These are phyloP conservation scores for Smithornis capensis DNA, from an alignment of 2,113 vertebrate genomes.

Conservation along the genomic window DNA sequence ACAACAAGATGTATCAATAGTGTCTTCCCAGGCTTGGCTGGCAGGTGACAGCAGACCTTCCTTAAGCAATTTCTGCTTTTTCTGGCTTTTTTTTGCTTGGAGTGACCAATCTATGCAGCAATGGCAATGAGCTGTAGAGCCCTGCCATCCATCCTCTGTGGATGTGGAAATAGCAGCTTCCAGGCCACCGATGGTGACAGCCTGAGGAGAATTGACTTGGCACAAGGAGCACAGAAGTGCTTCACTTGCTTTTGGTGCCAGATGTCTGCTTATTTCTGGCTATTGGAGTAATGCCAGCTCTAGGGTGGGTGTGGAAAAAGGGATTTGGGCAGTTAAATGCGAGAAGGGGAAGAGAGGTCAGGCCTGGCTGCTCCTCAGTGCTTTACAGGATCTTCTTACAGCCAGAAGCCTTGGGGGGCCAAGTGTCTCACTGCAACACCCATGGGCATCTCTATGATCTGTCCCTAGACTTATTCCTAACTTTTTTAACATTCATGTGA, in stretches of 20 bases:
- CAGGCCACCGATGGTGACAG: neutral
- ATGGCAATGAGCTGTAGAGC: neutral
- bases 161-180: neutral
- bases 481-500: neutral
- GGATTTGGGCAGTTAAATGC: constrained; percentile 24
- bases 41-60: neutral
- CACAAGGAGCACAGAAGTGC: neutral
- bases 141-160: neutral
- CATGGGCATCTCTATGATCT: neutral
- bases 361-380: neutral
- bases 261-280: constrained; percentile 42
- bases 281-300: neutral
- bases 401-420: neutral
- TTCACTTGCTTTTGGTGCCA: neutral
- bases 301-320: constrained; percentile 1
- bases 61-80: neutral
- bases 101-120: neutral
- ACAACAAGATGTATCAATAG: neutral
- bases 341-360: neutral
- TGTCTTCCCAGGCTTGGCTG: neutral
- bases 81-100: neutral
- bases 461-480: neutral
- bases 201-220: constrained; percentile 24
- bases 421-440: neutral
- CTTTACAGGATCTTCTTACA: neutral